phyloP scores from a whole-genome alignment of 2,113 vertebrate genomes.

The Nothoprocta pentlandii region DNA sequence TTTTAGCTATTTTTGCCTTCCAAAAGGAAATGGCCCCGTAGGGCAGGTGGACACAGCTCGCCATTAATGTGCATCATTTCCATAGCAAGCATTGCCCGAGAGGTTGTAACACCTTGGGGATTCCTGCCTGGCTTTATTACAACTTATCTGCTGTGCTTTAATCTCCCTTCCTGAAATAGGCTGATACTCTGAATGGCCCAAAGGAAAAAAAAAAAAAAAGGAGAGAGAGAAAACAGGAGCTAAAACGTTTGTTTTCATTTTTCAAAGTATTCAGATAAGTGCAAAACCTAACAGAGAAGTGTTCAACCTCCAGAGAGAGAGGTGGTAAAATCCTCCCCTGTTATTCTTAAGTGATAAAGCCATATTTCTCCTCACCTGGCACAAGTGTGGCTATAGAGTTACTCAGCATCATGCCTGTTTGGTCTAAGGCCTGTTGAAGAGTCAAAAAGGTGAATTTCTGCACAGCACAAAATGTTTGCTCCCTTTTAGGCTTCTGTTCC shows the following conservation, averaged over 20 bases:
- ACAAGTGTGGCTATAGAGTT: neutral
- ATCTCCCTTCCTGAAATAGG: neutral
- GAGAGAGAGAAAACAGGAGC: neutral
- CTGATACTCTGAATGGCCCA: neutral
- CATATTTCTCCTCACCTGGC: neutral
- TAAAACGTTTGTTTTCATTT: neutral
- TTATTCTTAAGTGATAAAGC: neutral
- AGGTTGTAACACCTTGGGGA: neutral
- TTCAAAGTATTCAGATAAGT: neutral
- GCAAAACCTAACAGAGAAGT: neutral
- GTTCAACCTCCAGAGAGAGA: neutral
- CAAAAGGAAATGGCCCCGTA: neutral
- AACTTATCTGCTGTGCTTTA: neutral
- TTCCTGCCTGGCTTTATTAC: neutral
- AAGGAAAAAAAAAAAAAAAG: neutral
- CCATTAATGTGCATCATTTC: neutral
- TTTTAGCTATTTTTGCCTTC: fast-evolving
- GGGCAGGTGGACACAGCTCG: neutral
- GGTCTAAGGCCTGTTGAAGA: neutral
- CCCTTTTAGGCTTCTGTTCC: neutral
- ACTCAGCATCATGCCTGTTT: fast-evolving
- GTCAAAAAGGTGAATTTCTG: fast-evolving
- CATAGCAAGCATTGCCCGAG: neutral
- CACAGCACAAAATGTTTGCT: neutral
- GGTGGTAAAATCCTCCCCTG: neutral